A percentile compares a stretch with the other conserved stretches of the same genome.
phyloP scores from a whole-genome alignment of 2,797 vertebrate species.

The Carcharodon carcharias region DNA sequence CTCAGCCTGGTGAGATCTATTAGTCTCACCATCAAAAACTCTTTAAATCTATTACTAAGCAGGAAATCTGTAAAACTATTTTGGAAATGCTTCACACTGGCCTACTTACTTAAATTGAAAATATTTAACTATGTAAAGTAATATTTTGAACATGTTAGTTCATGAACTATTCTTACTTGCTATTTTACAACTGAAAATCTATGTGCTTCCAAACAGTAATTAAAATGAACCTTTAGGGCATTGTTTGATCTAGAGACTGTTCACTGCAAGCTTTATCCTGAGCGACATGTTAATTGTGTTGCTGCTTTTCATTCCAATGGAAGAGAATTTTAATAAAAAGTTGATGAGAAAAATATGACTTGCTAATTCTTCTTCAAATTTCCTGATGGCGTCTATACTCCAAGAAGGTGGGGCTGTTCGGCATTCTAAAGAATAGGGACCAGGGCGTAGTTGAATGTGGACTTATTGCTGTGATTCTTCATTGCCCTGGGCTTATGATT shows the following conservation, averaged over 20 bases:
- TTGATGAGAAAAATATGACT: neutral
- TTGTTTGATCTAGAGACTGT: neutral
- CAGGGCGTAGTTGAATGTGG: neutral
- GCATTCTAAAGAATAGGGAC: neutral
- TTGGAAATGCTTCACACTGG: neutral
- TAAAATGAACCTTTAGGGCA: neutral
- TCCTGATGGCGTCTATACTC: neutral
- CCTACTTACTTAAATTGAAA: neutral
- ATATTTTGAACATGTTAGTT: neutral
- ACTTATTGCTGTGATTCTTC: neutral
- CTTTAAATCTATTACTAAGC: neutral
- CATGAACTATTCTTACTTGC: neutral
- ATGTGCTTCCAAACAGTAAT: neutral
- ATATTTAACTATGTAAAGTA: neutral
- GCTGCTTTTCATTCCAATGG: neutral
- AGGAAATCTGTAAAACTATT: neutral
- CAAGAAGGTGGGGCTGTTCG: neutral
- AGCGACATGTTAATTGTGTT: neutral
- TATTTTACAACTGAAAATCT: neutral
- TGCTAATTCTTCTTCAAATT: neutral
- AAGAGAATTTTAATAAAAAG: conserved; percentile 1
- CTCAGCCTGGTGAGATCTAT: neutral
- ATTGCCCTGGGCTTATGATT: neutral
- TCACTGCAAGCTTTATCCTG: neutral
- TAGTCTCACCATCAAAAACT: neutral